Base-by-base conservation (phyloP, 1,140 invertebrate species). In the Ptiloglossa arizonensis region DNA sequence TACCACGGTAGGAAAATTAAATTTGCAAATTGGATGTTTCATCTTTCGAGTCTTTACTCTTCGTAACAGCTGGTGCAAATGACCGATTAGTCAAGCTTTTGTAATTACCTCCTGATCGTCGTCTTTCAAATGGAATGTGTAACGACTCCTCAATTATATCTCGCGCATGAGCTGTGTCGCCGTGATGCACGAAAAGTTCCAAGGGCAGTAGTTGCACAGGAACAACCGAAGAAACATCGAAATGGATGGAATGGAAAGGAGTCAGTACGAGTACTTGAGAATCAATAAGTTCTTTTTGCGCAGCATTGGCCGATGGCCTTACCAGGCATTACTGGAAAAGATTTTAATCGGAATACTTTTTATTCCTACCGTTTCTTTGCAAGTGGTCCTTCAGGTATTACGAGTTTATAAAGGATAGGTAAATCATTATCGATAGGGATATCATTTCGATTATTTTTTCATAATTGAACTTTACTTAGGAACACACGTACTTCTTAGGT, bases 331-430 rank as follows among this genome's bases (percentile, higher is more conserved):
- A 1, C 1, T 66, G 44, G 57, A 81, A 35, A 87, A 80, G 57
- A 54, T 75, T 56, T 29, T 87, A 0, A 27, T 78, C 0, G 59
- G 73, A 1, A 27, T 67, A 2, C 4, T 85, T 9, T 54, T 82
- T n/a, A 59, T 85, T 19, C 80, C 83, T 2, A 66, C 77, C 4
- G 35, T 86, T 56, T 11, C 32, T 5, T 29, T 52, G 11, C 87
- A 88, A 32, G 63, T 54, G 8, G 19, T 74, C 9, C 1, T 88
- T n/a, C 86, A 88, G 86, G 87, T 88, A 86, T 48, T 6, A 48
- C 15, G 1, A 56, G 15, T 29, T 56, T 56, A n/a, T n/a, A n/a
- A n/a, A n/a, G n/a, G n/a, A n/a, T n/a, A n/a, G n/a, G n/a, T n/a
- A n/a, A n/a, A n/a, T n/a, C n/a, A n/a, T n/a, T n/a, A n/a, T n/a